These are phyloP conservation scores for Periophthalmus modestus DNA, from an alignment of 2,113 vertebrate genomes.

Conservation along the genomic window DNA sequence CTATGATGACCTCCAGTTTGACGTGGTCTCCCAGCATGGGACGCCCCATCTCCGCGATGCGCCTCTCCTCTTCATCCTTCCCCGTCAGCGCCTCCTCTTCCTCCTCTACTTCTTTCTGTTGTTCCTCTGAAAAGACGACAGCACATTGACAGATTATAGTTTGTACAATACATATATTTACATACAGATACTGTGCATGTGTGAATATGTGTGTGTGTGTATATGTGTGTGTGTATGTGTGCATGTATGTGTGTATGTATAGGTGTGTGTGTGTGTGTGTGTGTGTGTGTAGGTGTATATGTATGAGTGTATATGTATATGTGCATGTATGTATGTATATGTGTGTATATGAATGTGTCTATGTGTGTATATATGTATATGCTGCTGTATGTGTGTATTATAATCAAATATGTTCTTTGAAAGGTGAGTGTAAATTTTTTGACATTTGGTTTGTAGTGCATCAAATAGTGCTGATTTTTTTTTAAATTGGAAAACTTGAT, in stretches of 20 bases:
- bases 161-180: not conserved
- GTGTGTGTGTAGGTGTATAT: no score
- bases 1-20: conserved; percentile 95
- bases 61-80: conserved; percentile 91
- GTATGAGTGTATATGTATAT: no score
- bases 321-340: no score
- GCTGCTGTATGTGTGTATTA: no score
- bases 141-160: conserved; percentile 24
- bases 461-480: not conserved
- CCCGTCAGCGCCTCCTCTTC: conserved; percentile 84
- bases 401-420: no score
- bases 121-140: conserved; percentile 75
- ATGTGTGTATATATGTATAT: no score
- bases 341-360: no score
- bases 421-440: not conserved
- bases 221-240: no score
- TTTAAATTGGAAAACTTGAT: not conserved
- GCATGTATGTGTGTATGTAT: no score
- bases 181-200: not conserved
- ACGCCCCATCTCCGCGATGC: conserved; percentile 95
- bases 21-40: conserved; percentile 93
- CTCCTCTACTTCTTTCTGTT: conserved; percentile 78
- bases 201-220: no score
- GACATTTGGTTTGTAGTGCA: no score
- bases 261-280: no score